These are phyloP conservation scores for Oligia fasciuncula DNA, from an alignment of 2,888 invertebrate genomes.

Conservation along the genomic window DNA sequence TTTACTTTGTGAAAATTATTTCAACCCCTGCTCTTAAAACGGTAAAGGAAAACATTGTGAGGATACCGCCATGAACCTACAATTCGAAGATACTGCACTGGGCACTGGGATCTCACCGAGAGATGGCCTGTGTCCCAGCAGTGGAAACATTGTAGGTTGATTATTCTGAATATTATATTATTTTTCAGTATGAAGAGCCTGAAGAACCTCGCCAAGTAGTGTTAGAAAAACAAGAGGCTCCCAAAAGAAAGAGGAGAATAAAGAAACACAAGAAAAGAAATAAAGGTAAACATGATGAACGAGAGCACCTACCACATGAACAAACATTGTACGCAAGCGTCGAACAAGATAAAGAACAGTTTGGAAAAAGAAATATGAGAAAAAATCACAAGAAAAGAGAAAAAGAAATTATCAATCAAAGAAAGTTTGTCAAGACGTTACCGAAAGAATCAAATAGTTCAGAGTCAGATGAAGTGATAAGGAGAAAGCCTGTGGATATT, in stretches of 20 bases:
- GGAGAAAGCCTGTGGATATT: constrained; percentile 74
- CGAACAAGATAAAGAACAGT: constrained; percentile 13
- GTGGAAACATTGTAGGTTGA: neutral
- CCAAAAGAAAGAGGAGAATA: constrained; percentile 17
- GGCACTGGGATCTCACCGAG: no score
- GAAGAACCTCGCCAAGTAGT: neutral
- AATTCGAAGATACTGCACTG: no score
- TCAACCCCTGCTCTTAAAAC: no score
- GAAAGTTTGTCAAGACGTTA: constrained; percentile 46
- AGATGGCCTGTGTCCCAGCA: no score
- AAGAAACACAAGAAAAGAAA: constrained; percentile 40
- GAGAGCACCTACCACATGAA: neutral
- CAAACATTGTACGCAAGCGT: constrained; percentile 9
- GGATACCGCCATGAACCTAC: no score
- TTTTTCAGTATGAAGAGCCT: constrained; percentile 33
- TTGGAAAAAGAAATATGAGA: constrained; percentile 6
- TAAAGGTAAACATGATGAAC: neutral
- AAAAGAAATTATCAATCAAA: constrained; percentile 13
- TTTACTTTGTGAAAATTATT: no score
- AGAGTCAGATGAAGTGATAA: constrained; percentile 48
- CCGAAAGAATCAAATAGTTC: constrained; percentile 36
- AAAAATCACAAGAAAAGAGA: constrained; percentile 43
- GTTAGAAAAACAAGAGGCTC: neutral
- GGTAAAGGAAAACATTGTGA: no score
- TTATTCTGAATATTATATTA: neutral